Evolutionary conservation across 1,140 invertebrate genomes (phyloP), one percentile per base, ranked within the genome.

Genomic region (Trachymyrmex cornetzi): DNA sequence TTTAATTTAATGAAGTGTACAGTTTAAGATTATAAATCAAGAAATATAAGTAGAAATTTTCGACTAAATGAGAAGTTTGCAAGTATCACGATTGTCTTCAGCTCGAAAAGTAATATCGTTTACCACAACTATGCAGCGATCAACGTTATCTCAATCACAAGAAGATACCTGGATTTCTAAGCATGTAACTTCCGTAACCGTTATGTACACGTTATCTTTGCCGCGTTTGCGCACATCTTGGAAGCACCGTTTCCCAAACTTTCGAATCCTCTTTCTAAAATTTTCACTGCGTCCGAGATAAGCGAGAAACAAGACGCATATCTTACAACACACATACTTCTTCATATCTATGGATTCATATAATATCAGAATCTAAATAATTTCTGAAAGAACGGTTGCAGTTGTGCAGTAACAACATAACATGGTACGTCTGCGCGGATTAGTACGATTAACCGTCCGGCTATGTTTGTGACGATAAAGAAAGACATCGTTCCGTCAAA

Each of bases 201-300:
- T 81, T 81, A 71, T 48, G 50, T 59, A 27, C 50, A 44, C 79
- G 50, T 81, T 81, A 81, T 81, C 79, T 71, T 57, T 14, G 2
- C 4, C 66, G 14, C 64, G 30, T 80, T 80, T 69, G 77, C 14
- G 66, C 19, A 79, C 44, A 27, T 66, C 61, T 66, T 22, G 19
- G 14, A 55, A 38, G 22, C 64, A 57, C 22, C 44, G 63, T 80
- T 67, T 71, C 50, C 59, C 44, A 64, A 79, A 79, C 77, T 79
- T 64, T 79, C 77, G 24, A 79, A 64, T 71, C 50, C 24, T 67
- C 66, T 71, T 81, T 81, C 34, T 57, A 48, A 59, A 57, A 81
- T 81, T 71, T 59, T 48, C 34, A 71, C 22, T 22, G n/a, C 6
- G 7, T 30, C 12, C 48, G 12, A 79, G 44, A 59, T 59, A 44